phyloP scores from a whole-genome alignment of 2,797 vertebrate species.

The Thamnophis elegans region DNA sequence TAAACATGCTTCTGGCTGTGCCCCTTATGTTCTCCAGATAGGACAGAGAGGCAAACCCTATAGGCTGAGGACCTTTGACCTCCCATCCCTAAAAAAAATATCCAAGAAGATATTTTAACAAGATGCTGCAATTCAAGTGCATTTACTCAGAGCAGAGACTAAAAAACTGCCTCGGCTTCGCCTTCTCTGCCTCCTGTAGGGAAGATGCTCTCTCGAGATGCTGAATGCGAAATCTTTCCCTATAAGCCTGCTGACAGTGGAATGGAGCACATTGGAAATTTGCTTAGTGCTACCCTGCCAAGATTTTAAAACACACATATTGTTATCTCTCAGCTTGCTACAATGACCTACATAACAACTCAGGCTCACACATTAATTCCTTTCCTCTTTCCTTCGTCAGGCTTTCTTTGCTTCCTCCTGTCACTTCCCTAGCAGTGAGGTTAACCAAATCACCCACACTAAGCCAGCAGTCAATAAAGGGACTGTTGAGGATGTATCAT shows the following conservation, averaged over 20 bases:
- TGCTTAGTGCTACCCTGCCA: conserved; percentile 18
- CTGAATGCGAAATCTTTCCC: neutral
- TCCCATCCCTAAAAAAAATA: neutral
- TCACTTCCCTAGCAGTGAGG: neutral
- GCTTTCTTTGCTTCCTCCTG: neutral
- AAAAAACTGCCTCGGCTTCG: neutral
- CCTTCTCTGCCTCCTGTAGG: neutral
- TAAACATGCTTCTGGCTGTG: neutral
- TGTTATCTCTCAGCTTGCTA: conserved; percentile 16
- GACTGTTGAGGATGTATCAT: neutral
- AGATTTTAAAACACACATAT: conserved; percentile 34
- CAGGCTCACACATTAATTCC: neutral
- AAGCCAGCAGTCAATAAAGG: neutral
- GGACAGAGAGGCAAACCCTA: neutral
- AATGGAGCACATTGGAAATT: conserved; percentile 6
- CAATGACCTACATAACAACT: conserved; percentile 39
- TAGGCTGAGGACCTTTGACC: neutral
- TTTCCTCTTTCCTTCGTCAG: neutral
- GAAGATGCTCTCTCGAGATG: neutral
- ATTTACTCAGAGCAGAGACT: neutral
- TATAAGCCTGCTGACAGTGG: conserved; percentile 12
- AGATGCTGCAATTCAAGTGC: neutral
- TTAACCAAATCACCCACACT: neutral
- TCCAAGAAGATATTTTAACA: neutral
- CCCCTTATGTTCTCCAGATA: neutral